Percentiles rank a stretch among this genome's conserved stretches.
These are phyloP conservation scores for Kuschelorhynchus macadamiae DNA, from an alignment of 2,888 invertebrate genomes.

Conservation along the genomic window DNA sequence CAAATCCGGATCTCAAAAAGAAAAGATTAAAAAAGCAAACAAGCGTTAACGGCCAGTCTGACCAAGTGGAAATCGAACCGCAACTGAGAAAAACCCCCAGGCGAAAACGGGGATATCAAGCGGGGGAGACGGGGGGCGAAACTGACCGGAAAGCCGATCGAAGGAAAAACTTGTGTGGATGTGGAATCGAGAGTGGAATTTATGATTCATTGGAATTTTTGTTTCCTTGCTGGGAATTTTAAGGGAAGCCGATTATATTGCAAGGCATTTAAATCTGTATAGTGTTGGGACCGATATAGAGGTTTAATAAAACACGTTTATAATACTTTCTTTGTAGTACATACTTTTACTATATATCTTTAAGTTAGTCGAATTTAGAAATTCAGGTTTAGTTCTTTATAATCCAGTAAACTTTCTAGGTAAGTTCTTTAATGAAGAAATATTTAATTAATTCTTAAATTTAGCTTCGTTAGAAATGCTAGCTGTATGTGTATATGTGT, in stretches of 20 bases:
- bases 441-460: no score
- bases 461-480: no score
- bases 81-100: slow-evolving; percentile 35
- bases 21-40: slow-evolving; percentile 49
- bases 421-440: no score
- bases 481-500: no score
- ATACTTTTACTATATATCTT: no score
- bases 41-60: slow-evolving; percentile 46
- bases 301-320: no score
- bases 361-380: no score
- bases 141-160: slow-evolving; percentile 41
- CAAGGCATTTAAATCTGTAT: neutral
- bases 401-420: no score
- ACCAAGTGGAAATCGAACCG: slow-evolving; percentile 51
- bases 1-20: slow-evolving; percentile 36
- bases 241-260: slow-evolving; percentile 9
- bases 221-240: slow-evolving; percentile 19
- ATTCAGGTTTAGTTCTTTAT: no score
- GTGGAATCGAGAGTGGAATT: slow-evolving; percentile 38
- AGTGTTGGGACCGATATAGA: no score
- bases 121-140: slow-evolving; percentile 9
- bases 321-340: no score
- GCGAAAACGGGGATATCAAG: no score
- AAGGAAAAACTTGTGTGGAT: slow-evolving; percentile 37
- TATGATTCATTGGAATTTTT: slow-evolving; percentile 44